Conservation (phyloP, 2,113 vertebrate genomes). For the Erinaceus europaeus region DNA sequence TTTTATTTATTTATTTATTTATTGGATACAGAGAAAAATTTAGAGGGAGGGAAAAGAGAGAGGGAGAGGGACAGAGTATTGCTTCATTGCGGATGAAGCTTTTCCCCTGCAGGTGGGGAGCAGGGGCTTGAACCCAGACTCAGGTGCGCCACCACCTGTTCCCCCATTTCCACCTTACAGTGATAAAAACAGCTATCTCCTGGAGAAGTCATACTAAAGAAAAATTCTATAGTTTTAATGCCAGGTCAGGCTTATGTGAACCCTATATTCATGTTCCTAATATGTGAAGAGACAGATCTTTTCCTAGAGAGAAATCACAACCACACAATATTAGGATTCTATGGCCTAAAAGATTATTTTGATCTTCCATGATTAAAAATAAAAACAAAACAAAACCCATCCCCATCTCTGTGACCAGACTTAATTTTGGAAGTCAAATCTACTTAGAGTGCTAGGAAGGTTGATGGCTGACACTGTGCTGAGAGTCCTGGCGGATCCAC, state of each 20-base stretch:
- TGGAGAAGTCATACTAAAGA: not conserved
- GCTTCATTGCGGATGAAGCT: too few species aligned
- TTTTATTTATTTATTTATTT: too few species aligned
- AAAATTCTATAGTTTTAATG: slow-evolving; percentile 6
- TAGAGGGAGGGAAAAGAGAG: too few species aligned
- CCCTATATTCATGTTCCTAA: not conserved
- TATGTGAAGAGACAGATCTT: slow-evolving; percentile 1
- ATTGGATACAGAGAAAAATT: too few species aligned
- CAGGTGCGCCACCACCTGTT: too few species aligned
- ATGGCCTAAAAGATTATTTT: not conserved
- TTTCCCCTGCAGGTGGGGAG: too few species aligned
- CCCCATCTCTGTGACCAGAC: not conserved
- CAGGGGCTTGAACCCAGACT: too few species aligned
- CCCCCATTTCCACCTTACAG: too few species aligned
- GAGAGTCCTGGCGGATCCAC: not conserved
- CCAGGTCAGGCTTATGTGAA: not conserved
- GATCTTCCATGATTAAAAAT: not conserved
- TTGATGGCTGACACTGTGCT: not conserved
- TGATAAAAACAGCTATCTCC: too few species aligned
- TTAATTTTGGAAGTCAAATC: slow-evolving; percentile 29
- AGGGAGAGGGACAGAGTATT: too few species aligned
- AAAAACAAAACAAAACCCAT: not conserved
- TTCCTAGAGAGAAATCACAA: not conserved
- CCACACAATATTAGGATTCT: slow-evolving; percentile 21
- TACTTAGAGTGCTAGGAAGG: slow-evolving; percentile 19